A percentile compares a stretch with the other conserved stretches of the same genome.
Evolutionary conservation across 2,797 vertebrate species (phyloP).

Genomic region (Nasua narica): DNA sequence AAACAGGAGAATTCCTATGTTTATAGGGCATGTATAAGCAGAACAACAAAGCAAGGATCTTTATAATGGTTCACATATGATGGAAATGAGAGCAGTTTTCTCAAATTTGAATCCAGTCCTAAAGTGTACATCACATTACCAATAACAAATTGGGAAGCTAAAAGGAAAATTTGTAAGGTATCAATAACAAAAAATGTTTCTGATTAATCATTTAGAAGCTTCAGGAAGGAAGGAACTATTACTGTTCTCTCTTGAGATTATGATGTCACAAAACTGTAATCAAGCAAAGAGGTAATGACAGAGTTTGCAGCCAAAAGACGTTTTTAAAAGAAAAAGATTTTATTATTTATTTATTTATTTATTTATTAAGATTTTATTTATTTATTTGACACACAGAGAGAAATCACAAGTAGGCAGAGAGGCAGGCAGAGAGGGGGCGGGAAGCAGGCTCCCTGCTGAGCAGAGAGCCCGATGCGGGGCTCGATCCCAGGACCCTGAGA

Average conservation of each 20-base stretch:
- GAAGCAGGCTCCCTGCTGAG: no score
- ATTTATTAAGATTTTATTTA: no score
- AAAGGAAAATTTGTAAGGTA: neutral
- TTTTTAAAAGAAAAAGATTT: neutral
- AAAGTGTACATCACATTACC: neutral
- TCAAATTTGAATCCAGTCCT: neutral
- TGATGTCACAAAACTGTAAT: neutral
- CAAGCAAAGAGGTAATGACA: neutral
- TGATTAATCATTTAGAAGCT: neutral
- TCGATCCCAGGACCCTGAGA: no score
- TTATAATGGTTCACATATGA: neutral
- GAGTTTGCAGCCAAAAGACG: neutral
- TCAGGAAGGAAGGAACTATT: neutral
- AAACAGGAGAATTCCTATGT: neutral
- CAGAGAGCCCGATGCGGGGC: no score
- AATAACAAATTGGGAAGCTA: neutral
- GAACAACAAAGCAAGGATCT: neutral
- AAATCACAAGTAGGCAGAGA: no score
- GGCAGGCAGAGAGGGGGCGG: no score
- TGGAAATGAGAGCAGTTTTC: neutral
- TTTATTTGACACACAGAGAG: no score
- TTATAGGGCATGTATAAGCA: neutral
- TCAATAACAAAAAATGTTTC: neutral
- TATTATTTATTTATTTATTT: no score
- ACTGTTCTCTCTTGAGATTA: neutral